Conservation (phyloP, 2,797 vertebrate genomes). For the Gouania willdenowi region DNA sequence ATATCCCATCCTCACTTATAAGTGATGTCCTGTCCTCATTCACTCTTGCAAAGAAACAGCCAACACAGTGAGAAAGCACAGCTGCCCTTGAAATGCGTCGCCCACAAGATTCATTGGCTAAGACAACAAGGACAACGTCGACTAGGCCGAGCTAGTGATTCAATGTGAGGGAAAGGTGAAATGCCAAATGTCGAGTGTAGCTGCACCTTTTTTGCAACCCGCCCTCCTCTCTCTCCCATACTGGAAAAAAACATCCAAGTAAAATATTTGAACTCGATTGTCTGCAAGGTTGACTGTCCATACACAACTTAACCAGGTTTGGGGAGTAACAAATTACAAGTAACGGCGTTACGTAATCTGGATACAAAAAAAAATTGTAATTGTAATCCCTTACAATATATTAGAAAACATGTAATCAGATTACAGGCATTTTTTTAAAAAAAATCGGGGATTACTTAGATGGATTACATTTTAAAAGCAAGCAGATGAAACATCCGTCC, state of each 20-base stretch:
- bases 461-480: no score
- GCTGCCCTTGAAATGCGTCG: slow-evolving; percentile 15
- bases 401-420: no score
- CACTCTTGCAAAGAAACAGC: slow-evolving; percentile 21
- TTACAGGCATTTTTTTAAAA: no score
- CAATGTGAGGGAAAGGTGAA: slow-evolving; percentile 18
- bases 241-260: slow-evolving; percentile 15
- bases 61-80: slow-evolving; percentile 7
- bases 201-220: slow-evolving; percentile 10
- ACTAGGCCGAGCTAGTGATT: neutral
- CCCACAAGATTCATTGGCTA: slow-evolving; percentile 34
- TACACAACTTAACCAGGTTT: slow-evolving; percentile 1
- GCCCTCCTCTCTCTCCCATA: neutral
- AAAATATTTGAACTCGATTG: slow-evolving; percentile 12
- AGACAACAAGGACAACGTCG: slow-evolving; percentile 23
- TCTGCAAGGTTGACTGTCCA: slow-evolving; percentile 5
- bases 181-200: slow-evolving; percentile 7
- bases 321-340: no score
- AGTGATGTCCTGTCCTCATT: slow-evolving; percentile 46
- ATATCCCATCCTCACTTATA: slow-evolving; percentile 57
- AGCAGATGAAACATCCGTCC: no score
- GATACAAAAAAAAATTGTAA: no score
- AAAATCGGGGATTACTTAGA: no score
- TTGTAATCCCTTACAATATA: no score
- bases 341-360: no score